phyloP scores from a whole-genome alignment of 2,888 invertebrate species.

The Rhyacophila evoluta region DNA sequence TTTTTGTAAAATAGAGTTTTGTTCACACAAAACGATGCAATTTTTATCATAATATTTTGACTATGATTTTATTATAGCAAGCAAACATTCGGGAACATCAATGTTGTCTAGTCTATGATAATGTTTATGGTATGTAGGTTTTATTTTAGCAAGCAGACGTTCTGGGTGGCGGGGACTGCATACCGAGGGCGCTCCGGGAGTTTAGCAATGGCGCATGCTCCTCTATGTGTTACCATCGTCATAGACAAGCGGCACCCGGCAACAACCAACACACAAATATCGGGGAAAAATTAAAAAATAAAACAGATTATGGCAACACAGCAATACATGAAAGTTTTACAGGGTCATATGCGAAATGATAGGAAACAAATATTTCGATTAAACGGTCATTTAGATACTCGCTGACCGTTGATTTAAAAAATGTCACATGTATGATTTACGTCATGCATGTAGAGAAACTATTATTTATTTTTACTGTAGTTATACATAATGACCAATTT shows the following conservation, averaged over 20 bases:
- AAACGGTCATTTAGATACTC: no score
- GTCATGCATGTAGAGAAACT: no score
- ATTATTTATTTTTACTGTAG: no score
- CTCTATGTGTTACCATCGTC: slow-evolving; percentile 59
- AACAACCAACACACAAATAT: slow-evolving; percentile 56
- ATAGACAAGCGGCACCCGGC: slow-evolving; percentile 53
- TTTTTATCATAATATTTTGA: neutral
- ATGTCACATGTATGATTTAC: no score
- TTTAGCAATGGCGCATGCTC: slow-evolving; percentile 69
- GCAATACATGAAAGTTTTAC: slow-evolving; percentile 6
- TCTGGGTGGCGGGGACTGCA: slow-evolving; percentile 50
- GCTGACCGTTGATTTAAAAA: no score
- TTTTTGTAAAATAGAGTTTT: neutral
- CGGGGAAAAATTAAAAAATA: slow-evolving; percentile 57
- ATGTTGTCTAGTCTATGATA: slow-evolving; percentile 5
- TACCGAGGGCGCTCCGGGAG: slow-evolving; percentile 56
- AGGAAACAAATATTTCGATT: no score
- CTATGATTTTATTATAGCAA: neutral
- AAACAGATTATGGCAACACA: slow-evolving; percentile 30
- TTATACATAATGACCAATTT: no score
- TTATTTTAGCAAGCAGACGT: slow-evolving; percentile 56
- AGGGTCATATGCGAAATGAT: neutral
- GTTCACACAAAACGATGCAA: neutral
- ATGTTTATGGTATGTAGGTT: slow-evolving; percentile 23
- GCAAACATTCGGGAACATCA: slow-evolving; percentile 14